A percentile compares a stretch with the other conserved stretches of the same genome.
phyloP scores from a whole-genome alignment of 2,888 invertebrate genomes.

The Habroteleia sp. region DNA sequence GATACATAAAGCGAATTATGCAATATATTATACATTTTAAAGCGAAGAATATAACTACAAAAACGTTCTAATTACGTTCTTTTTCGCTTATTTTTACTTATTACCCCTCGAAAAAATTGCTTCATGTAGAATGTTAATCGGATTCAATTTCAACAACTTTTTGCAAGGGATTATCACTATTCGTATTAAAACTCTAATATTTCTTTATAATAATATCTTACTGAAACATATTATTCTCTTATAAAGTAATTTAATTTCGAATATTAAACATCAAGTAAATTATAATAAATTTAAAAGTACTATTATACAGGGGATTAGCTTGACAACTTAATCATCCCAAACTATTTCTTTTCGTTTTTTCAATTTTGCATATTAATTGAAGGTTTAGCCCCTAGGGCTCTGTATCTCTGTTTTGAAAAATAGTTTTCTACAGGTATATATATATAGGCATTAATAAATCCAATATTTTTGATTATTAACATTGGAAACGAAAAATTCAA shows the following conservation, averaged over 20 bases:
- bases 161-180: too few relatives aligned
- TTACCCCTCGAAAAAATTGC: too few relatives aligned
- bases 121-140: too few relatives aligned
- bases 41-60: too few relatives aligned
- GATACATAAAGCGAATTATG: too few relatives aligned
- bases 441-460: neutral
- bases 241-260: neutral
- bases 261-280: neutral
- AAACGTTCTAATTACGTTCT: too few relatives aligned
- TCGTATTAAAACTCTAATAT: too few relatives aligned
- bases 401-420: conserved; percentile 23
- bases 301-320: conserved; percentile 22
- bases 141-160: too few relatives aligned
- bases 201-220: too few relatives aligned
- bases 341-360: conserved; percentile 34
- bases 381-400: conserved; percentile 27
- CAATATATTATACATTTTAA: too few relatives aligned
- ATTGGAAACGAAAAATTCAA: neutral
- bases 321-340: conserved; percentile 48
- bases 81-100: too few relatives aligned
- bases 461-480: neutral
- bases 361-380: conserved; percentile 56
- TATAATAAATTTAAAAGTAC: conserved; percentile 32
- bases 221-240: too few relatives aligned
- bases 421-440: neutral